These are phyloP conservation scores for Aphelinus atriplicis DNA, from an alignment of 1,140 invertebrate species.

Conservation along the genomic window DNA sequence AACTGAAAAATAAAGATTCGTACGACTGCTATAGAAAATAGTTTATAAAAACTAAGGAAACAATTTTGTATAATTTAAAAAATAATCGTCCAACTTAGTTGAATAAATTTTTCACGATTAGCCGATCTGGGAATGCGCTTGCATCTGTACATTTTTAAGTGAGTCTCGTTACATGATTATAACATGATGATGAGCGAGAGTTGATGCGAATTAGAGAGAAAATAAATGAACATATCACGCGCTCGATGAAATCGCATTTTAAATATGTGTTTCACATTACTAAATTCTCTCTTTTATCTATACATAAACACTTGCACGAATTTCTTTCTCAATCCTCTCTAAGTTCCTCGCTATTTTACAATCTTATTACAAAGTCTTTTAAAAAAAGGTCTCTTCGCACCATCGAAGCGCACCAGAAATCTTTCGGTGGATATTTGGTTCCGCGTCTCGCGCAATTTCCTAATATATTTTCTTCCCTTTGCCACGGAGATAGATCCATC, in stretches of 20 bases:
- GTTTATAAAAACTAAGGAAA: slow-evolving; percentile 24
- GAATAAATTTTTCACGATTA: slow-evolving; percentile 11
- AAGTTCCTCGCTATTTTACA: slow-evolving; percentile 48
- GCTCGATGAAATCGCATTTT: slow-evolving; percentile 35
- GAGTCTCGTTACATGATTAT: slow-evolving; percentile 15
- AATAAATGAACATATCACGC: slow-evolving; percentile 35
- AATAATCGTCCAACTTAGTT: slow-evolving; percentile 5
- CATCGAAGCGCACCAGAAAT: slow-evolving; percentile 20
- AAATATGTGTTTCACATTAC: slow-evolving; percentile 28
- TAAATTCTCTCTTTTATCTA: slow-evolving; percentile 20
- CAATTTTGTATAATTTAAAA: slow-evolving; percentile 16
- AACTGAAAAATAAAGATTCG: slow-evolving; percentile 2
- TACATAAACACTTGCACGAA: slow-evolving; percentile 20
- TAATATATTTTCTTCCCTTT: slow-evolving; percentile 37
- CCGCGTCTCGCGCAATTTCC: slow-evolving; percentile 32
- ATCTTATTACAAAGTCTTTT: slow-evolving; percentile 58
- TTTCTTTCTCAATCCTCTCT: slow-evolving; percentile 13
- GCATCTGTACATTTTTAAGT: neutral
- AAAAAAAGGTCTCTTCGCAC: slow-evolving; percentile 50
- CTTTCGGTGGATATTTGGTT: slow-evolving; percentile 39
- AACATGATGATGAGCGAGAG: slow-evolving; percentile 1
- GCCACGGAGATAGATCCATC: slow-evolving; percentile 18
- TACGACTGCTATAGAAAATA: slow-evolving; percentile 2
- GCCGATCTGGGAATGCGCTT: slow-evolving; percentile 21
- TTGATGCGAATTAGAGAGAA: slow-evolving; percentile 29